These are phyloP conservation scores for Xerus inauris DNA, from an alignment of 2,113 vertebrate species.

Conservation along the genomic window DNA sequence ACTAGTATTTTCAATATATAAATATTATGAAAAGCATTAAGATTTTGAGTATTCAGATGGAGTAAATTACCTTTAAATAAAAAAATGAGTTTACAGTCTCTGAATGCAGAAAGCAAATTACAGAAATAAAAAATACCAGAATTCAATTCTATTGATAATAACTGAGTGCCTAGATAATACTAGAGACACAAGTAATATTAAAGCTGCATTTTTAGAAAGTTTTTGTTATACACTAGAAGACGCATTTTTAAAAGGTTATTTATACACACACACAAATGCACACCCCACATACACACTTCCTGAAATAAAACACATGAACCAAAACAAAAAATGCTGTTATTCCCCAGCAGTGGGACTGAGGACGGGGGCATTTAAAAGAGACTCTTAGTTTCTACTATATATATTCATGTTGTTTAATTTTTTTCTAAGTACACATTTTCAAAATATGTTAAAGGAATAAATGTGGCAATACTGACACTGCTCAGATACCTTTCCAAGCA, in stretches of 20 bases:
- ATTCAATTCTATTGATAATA: slow-evolving; percentile 47
- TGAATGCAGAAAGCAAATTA: slow-evolving; percentile 12
- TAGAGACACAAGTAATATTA: neutral
- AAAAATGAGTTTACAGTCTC: slow-evolving; percentile 27
- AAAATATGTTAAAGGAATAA: neutral
- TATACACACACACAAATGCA: neutral
- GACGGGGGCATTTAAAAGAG: neutral
- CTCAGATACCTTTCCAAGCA: neutral
- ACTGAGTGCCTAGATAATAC: neutral
- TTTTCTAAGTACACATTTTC: neutral
- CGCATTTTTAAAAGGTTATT: neutral
- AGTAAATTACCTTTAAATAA: neutral
- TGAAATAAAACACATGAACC: slow-evolving; percentile 26
- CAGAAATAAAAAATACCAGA: slow-evolving; percentile 12
- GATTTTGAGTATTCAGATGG: slow-evolving; percentile 40
- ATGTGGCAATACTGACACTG: slow-evolving; percentile 23
- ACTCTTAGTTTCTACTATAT: slow-evolving; percentile 41
- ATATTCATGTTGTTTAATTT: neutral
- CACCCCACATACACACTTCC: too few relatives aligned
- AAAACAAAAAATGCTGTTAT: neutral
- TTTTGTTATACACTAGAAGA: neutral
- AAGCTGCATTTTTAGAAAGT: slow-evolving; percentile 14
- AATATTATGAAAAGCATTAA: neutral
- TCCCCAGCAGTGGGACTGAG: neutral
- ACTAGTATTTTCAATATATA: slow-evolving; percentile 10